Evolutionary conservation across 1,140 invertebrate species (phyloP).

Genomic region (Drosophila lowei): DNA sequence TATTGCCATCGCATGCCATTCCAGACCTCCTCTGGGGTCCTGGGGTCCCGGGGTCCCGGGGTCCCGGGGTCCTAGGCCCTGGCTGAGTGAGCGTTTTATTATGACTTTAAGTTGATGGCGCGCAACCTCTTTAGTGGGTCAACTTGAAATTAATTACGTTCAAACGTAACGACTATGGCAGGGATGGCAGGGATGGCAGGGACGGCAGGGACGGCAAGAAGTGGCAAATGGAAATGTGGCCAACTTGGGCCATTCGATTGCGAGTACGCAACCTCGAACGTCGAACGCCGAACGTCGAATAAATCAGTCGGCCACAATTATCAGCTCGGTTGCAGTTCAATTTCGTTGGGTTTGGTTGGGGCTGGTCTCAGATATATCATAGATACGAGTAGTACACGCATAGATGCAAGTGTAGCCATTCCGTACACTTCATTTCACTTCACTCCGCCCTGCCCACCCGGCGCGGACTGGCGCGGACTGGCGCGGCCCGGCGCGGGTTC

Average conservation of each 20-base stretch:
- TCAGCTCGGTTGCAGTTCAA: conserved; percentile 37
- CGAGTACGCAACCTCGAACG: conserved; percentile 8
- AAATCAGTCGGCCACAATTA: conserved; percentile 32
- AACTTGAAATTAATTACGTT: conserved; percentile 76
- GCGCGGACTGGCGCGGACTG: no score
- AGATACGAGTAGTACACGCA: no score
- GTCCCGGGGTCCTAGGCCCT: neutral
- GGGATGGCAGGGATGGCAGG: neutral
- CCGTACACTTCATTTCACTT: no score
- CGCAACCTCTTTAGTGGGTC: conserved; percentile 65
- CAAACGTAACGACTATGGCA: neutral
- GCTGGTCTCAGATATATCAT: no score
- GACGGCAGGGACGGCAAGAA: neutral
- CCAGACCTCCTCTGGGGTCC: neutral
- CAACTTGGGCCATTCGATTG: conserved; percentile 12
- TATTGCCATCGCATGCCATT: conserved; percentile 75
- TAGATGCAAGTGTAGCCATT: neutral
- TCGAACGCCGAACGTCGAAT: conserved; percentile 19
- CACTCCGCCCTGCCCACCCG: no score
- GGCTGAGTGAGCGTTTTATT: conserved; percentile 63
- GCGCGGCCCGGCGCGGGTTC: no score
- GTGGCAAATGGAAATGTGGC: neutral
- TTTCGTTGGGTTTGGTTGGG: no score
- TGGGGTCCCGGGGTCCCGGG: no score
- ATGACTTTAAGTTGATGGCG: conserved; percentile 61